Evolutionary conservation across 1,140 invertebrate genomes (phyloP).

Genomic region (Zaprionus kolodkinae): DNA sequence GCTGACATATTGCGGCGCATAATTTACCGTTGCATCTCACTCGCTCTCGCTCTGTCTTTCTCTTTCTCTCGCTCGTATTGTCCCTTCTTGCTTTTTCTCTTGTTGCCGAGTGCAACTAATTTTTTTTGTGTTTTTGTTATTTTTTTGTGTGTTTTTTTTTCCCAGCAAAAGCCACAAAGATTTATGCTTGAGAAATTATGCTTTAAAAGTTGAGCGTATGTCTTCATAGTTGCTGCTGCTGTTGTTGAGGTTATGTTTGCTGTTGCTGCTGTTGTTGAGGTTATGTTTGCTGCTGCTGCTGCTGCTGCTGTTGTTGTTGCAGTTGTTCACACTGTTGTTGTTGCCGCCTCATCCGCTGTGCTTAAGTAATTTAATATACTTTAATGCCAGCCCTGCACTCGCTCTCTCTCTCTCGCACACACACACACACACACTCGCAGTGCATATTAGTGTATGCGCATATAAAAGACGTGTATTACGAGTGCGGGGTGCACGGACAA

Average conservation of each 20-base stretch:
- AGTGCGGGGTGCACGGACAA: constrained; percentile 40
- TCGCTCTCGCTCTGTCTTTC: constrained; percentile 17
- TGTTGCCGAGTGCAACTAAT: constrained; percentile 77
- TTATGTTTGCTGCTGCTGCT: constrained; percentile 1
- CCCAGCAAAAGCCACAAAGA: constrained; percentile 70
- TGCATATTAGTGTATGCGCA: constrained; percentile 79
- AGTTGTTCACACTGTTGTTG: constrained; percentile 25
- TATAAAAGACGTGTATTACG: constrained; percentile 79
- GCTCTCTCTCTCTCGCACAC: constrained; percentile 9
- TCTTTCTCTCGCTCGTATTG: background rate
- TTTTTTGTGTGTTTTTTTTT: constrained; percentile 64
- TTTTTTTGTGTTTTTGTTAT: constrained; percentile 70
- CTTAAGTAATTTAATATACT: constrained; percentile 82
- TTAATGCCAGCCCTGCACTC: constrained; percentile 59
- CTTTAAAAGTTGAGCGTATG: constrained; percentile 78
- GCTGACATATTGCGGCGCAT: constrained; percentile 78
- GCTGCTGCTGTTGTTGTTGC: background rate
- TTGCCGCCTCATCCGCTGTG: constrained; percentile 28
- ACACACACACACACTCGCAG: constrained; percentile 24
- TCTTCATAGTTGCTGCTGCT: constrained; percentile 30
- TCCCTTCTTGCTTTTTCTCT: constrained; percentile 3
- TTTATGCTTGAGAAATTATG: constrained; percentile 77
- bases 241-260: background rate
- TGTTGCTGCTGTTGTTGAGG: constrained; percentile 13
- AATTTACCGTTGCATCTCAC: constrained; percentile 74